Evolutionary conservation across 2,797 vertebrate genomes (phyloP), one percentile per base, ranked within the genome.

Genomic region (Coracias cyanogaster): DNA sequence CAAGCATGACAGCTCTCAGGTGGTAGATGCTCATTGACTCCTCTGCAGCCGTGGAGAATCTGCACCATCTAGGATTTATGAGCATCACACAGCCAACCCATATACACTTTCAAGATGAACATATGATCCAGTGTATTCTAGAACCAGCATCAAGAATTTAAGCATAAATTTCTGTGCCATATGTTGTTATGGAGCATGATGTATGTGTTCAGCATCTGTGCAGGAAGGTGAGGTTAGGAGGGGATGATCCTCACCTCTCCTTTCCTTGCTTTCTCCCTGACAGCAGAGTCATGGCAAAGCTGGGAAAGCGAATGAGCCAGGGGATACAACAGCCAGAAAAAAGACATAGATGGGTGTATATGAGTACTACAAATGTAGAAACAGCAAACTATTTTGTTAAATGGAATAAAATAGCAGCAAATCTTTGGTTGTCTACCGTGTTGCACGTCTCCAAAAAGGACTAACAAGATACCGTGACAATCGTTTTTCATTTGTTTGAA

Each of bases 51-150:
- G 57, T 55, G 48, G 18, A 58, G 52, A 43, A 55, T 26, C 65
- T 57, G 26, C 41, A 43, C 22, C 60, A 67, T 18, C 11, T 6
- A n/a, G 25, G 7, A 3, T 87, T 80, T 45, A n/a, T 21, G 29
- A 55, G 15, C 5, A 21, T 49, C 41, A 51, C 24, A 33, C 3
- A 6, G 39, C 7, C 39, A 48, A 35, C 12, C 22, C 0, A 0
- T 60, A n/a, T 7, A 18, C 18, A 9, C 19, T 71, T 46, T n/a
- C 41, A 57, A 18, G 41, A 33, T 31, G 43, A 80, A 41, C 0
- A 0, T 12, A 18, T 39, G 35, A 81, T 52, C 15, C 52, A 26
- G 22, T 16, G 25, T 58, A 45, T 21, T 78, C 52, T 24, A 70
- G 70, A 15, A 1, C 5, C 43, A 87, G 24, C 37, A 71, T 16